These are phyloP conservation scores for Andricus grossulariae DNA, from an alignment of 1,140 invertebrate genomes.

Conservation along the genomic window DNA sequence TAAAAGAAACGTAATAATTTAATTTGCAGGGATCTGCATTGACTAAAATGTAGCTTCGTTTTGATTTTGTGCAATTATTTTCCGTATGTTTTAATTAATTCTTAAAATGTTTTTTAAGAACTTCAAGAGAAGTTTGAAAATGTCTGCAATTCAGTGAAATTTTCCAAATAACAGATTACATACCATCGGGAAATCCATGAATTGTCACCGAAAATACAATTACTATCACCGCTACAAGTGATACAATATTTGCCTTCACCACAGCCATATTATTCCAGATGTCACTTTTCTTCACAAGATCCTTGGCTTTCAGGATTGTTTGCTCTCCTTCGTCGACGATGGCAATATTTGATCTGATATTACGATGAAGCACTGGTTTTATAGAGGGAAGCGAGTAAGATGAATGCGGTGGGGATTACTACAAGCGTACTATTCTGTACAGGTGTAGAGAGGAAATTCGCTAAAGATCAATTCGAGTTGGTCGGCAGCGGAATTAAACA, in stretches of 20 bases:
- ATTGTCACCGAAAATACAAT: neutral
- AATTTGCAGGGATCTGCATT: too few relatives aligned
- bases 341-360: slow-evolving; percentile 3
- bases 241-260: neutral
- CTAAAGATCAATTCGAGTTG: neutral
- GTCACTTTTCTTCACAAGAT: neutral
- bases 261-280: neutral
- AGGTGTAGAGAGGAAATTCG: neutral
- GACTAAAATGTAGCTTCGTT: too few relatives aligned
- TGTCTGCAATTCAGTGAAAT: neutral
- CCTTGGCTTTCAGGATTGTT: neutral
- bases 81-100: too few relatives aligned
- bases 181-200: slow-evolving; percentile 5
- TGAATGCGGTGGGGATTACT: neutral
- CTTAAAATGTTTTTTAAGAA: too few relatives aligned
- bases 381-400: neutral
- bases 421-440: neutral
- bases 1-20: too few relatives aligned
- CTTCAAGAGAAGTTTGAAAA: too few relatives aligned
- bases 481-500: slow-evolving; percentile 41
- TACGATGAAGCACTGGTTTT: slow-evolving; percentile 3
- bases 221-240: neutral
- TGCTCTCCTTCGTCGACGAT: neutral
- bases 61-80: too few relatives aligned
- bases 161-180: neutral